Base-by-base conservation (phyloP, 2,113 vertebrate genomes). In the Trogon melanurus region DNA sequence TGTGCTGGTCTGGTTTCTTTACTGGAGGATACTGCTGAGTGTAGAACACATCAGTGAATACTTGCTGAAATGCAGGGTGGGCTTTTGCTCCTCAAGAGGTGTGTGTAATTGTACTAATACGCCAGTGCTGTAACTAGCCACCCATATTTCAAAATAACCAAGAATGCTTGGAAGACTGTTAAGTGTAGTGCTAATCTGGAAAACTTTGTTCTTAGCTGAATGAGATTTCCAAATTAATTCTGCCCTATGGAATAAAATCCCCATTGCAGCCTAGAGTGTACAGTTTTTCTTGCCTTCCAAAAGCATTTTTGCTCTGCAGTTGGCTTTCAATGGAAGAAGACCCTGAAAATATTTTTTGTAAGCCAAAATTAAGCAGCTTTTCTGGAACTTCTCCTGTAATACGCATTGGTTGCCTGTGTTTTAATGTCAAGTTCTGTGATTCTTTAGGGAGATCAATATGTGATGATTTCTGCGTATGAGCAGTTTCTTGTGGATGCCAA, bases 1-100 rank as follows among this genome's bases (percentile, higher is more conserved):
- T 88, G 45, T 85, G 85, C 90, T 91, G 69, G 9, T 90, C 53
- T 86, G 72, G 50, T 69, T 93, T 61, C 86, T 89, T 92, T 85
- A 13, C 58, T 47, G 22, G 62, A 72, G 45, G 21, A 27, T 72
- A 75, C 18, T 82, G 88, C 84, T 75, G 69, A 79, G 64, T 41
- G 41, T 27, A 64, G 60, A 89, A 30, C 27, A 36, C 1, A 2
- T 30, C 76, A 50, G 50, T 62, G 45, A 57, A 22, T 57, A 25
- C n/a, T 85, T 61, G 45, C 71, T 75, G 84, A 92, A 87, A 61
- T 57, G 41, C n/a, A 47, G 66, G 19, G 29, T 74, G 62, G 71
- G 73, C 53, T 94, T 85, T 58, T 86, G 56, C 34, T 48, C 36
- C 65, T 53, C 13, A 57, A 62, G 66, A 54, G 30, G 23, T 80